phyloP scores from a whole-genome alignment of 2,888 invertebrate species.

The Lymantria dispar region DNA sequence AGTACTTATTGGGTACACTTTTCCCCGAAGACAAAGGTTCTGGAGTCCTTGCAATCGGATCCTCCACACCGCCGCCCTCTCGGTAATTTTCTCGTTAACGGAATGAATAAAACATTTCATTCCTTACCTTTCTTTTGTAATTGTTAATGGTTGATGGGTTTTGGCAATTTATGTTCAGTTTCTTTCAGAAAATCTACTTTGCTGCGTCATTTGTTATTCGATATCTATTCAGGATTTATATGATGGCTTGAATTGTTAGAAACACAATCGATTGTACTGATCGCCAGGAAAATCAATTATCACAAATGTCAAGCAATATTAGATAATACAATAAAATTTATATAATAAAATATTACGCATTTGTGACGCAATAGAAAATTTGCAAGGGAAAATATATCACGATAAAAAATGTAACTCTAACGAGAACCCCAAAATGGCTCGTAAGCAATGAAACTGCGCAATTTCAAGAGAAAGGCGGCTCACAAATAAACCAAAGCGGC shows the following conservation, averaged over 20 bases:
- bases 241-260: slow-evolving; percentile 39
- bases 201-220: slow-evolving; percentile 57
- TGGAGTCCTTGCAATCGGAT: slow-evolving; percentile 77
- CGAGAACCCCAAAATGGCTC: slow-evolving; percentile 74
- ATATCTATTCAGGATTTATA: slow-evolving; percentile 46
- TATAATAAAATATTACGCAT: slow-evolving; percentile 46
- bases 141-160: slow-evolving; percentile 80
- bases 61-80: slow-evolving; percentile 68
- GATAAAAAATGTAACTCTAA: slow-evolving; percentile 71
- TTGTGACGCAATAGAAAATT: slow-evolving; percentile 52
- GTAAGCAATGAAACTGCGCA: slow-evolving; percentile 79
- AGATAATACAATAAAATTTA: slow-evolving; percentile 1
- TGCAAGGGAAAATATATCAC: slow-evolving; percentile 62
- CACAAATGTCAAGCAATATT: background rate
- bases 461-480: slow-evolving; percentile 77
- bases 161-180: slow-evolving; percentile 72
- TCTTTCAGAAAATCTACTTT: slow-evolving; percentile 55
- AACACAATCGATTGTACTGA: slow-evolving; percentile 28
- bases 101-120: slow-evolving; percentile 82
- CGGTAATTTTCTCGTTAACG: slow-evolving; percentile 81
- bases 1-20: slow-evolving; percentile 72
- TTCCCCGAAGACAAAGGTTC: slow-evolving; percentile 76
- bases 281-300: slow-evolving; percentile 5
- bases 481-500: slow-evolving; percentile 77
- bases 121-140: slow-evolving; percentile 80